Evolutionary conservation across 2,113 vertebrate genomes (phyloP).

Genomic region (Rhegmatorhina hoffmannsi): DNA sequence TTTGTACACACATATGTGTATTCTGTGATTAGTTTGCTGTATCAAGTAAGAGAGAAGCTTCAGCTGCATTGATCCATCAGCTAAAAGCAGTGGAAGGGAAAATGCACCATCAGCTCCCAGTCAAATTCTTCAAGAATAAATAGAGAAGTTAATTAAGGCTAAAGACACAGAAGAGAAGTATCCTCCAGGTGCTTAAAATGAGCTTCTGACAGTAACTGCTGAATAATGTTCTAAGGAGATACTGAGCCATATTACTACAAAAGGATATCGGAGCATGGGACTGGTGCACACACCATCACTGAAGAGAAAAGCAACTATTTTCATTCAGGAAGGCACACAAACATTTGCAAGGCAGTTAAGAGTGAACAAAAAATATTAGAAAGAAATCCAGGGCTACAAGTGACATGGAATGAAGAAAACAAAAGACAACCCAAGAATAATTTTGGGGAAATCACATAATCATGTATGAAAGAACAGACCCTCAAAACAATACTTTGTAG

Average conservation of each 20-base stretch:
- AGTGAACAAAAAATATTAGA: background rate
- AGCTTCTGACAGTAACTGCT: background rate
- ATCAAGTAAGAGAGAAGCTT: background rate
- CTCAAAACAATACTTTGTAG: background rate
- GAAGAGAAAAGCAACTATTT: background rate
- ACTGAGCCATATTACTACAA: background rate
- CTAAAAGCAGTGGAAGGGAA: background rate
- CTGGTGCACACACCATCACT: background rate
- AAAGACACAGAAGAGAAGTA: background rate
- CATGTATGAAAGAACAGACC: background rate
- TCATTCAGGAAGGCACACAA: background rate
- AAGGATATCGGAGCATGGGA: background rate
- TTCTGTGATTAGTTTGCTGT: background rate
- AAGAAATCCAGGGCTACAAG: background rate
- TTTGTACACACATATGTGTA: rapidly evolving
- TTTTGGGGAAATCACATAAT: background rate
- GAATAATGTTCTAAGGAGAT: background rate
- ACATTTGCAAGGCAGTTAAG: background rate
- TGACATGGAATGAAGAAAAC: background rate
- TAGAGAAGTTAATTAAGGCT: background rate
- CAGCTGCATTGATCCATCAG: background rate
- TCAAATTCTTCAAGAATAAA: background rate
- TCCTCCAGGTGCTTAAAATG: background rate
- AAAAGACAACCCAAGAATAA: background rate
- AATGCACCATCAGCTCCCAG: background rate